These are phyloP conservation scores for Anguilla pacifica DNA, from an alignment of 2,797 vertebrate species.

Conservation along the genomic window DNA sequence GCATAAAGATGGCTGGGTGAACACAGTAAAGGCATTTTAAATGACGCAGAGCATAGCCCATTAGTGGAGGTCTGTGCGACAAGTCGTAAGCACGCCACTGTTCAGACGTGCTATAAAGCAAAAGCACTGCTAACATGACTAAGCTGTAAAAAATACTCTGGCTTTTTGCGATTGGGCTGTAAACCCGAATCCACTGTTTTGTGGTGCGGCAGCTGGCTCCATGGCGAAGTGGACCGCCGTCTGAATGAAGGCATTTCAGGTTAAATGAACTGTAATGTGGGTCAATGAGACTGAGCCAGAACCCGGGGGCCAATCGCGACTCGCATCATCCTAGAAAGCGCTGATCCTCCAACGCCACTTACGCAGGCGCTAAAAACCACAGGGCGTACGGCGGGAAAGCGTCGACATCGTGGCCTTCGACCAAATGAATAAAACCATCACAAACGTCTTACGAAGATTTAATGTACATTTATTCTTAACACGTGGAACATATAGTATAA, in stretches of 20 bases:
- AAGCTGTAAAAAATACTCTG: conserved; percentile 1
- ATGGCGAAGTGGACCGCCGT: neutral
- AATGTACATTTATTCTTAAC: conserved; percentile 97
- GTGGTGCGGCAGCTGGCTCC: neutral
- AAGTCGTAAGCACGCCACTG: neutral
- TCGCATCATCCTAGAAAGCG: neutral
- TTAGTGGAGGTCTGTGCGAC: neutral
- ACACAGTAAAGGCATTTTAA: neutral
- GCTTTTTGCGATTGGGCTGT: neutral
- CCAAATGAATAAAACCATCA: conserved; percentile 81
- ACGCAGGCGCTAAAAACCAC: neutral
- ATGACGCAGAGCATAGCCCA: neutral
- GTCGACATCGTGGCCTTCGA: neutral
- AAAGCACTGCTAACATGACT: neutral
- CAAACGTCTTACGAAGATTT: conserved; percentile 99
- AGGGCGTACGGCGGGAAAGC: neutral
- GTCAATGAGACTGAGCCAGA: neutral
- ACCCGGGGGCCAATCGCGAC: neutral
- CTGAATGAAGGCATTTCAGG: neutral
- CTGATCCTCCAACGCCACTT: neutral
- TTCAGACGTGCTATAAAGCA: neutral
- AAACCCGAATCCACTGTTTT: neutral
- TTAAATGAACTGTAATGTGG: neutral
- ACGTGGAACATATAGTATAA: conserved; percentile 97
- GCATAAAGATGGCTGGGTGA: neutral